Evolutionary conservation across 2,888 invertebrate species (phyloP), one percentile per base, ranked within the genome.

Genomic region (Cactoblastis cactorum): DNA sequence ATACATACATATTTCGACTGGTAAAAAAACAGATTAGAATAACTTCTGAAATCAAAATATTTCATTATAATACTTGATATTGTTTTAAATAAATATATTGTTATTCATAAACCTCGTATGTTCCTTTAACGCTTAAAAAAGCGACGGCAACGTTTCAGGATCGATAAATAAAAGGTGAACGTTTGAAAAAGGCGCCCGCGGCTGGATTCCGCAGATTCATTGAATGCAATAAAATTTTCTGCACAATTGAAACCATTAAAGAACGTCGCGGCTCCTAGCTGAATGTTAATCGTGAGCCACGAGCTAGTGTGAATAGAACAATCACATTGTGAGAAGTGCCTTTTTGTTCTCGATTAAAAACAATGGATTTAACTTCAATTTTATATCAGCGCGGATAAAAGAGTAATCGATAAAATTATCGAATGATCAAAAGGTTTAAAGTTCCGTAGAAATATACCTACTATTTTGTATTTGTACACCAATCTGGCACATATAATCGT

Each of bases 221-320:
- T 83, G 80, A 83, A 81, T 84, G 84, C 83, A 82, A 85, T 85
- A 86, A 84, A 86, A 87, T 83, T 84, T 86, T 86, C 87, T 80
- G 77, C 82, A 84, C 85, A 85, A 86, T 87, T 83, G 85, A 82
- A 83, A 79, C 84, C 84, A 84, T 86, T 87, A 81, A 81, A 80
- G 77, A 78, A 71, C 79, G 77, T 77, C 77, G 75, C 72, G 71
- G 68, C 71, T 67, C 71, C 71, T 74, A 59, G 69, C 65, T 78
- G 83, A 85, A 84, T 86, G 82, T 83, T 85, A 84, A 85, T 86
- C 83, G 75, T 77, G 65, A 59, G 67, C 22, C 37, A 32, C 34
- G n/a, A 12, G 28, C 76, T 79, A 73, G 79, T 81, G 79, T 85
- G 84, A 84, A 85, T 81, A 73, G 83, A 81, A 86, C 83, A 83